Evolutionary conservation across 2,113 vertebrate genomes (phyloP).

Genomic region (Ciconia maguari): DNA sequence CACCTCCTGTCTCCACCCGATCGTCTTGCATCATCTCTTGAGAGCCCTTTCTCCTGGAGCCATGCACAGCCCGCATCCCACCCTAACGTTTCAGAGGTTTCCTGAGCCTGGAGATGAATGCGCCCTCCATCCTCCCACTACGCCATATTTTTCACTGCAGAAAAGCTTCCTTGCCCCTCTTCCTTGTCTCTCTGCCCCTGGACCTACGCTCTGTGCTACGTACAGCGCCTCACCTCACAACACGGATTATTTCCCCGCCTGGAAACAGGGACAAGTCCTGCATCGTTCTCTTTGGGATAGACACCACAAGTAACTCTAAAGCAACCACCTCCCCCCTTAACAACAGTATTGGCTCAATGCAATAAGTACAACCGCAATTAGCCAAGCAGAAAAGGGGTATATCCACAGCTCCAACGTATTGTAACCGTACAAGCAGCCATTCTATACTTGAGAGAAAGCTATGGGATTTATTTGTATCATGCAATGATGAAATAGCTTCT

Average conservation of each 20-base stretch:
- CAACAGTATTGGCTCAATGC: accelerated
- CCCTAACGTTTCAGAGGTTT: background rate
- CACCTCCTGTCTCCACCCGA: background rate
- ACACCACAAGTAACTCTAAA: background rate
- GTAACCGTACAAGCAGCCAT: background rate
- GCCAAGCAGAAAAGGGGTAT: background rate
- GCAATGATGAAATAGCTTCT: slow-evolving; percentile 20
- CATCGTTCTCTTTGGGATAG: background rate
- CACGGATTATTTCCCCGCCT: background rate
- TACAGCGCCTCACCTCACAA: background rate
- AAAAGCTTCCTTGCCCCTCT: background rate
- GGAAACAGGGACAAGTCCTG: background rate
- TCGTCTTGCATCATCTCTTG: background rate
- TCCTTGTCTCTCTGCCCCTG: background rate
- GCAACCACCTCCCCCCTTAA: background rate
- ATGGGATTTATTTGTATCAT: background rate
- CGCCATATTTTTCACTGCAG: background rate
- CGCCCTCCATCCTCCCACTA: background rate
- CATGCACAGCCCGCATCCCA: accelerated
- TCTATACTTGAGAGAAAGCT: background rate
- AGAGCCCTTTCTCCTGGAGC: background rate
- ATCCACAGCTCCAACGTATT: background rate
- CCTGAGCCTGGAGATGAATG: background rate
- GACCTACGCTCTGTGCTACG: accelerated
- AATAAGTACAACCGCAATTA: accelerated